Base-by-base conservation (phyloP, 2,888 invertebrate genomes). In the Caprella mutica region DNA sequence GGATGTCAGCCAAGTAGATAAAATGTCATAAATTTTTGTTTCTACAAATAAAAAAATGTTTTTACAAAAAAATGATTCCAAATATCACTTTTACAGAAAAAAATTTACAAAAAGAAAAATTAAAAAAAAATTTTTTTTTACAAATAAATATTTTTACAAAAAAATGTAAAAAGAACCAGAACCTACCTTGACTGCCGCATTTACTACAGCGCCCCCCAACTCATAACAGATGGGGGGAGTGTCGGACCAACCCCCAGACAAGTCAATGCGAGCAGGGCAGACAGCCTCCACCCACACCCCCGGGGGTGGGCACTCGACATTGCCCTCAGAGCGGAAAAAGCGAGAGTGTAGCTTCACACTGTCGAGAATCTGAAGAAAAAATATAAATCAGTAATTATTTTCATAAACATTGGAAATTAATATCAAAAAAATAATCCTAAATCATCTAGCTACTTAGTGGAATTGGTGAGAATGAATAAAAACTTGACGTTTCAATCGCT, bases 191-290 rank as follows among this genome's bases (percentile, higher is more conserved):
- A 78, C 68, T 8, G 77, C 76, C 54, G 72, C 56, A 56, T 75
- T 74, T 8, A 77, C 73, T 9, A 75, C 74, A 27, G 74, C 73
- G 3, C 76, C 76, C 4, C 76, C 75, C 58, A 73, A 70, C 67
- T 77, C 77, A 65, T 77, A 77, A 9, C 77, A 77, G 54, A 78
- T 77, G 2, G 78, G 78, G 5, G 78, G 78, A 3, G 78, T 78
- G 68, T 78, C 78, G 2, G 76, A 74, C 78, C 78, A 78, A 0
- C 78, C 78, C 1, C 78, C 78, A 17, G 75, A 71, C 8, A 77
- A 67, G 67, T 78, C 77, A 27, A 76, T 70, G 55, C 77, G 68
- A 6, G 75, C 77, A 2, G 76, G 75, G 67, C 75, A 75, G 55
- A 70, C 70, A 2, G 70, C 75, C 26, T 68, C 68, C n/a, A 75